A percentile compares a stretch with the other conserved stretches of the same genome.
Evolutionary conservation across 2,888 invertebrate genomes (phyloP).

Genomic region (Hyposoter didymator): DNA sequence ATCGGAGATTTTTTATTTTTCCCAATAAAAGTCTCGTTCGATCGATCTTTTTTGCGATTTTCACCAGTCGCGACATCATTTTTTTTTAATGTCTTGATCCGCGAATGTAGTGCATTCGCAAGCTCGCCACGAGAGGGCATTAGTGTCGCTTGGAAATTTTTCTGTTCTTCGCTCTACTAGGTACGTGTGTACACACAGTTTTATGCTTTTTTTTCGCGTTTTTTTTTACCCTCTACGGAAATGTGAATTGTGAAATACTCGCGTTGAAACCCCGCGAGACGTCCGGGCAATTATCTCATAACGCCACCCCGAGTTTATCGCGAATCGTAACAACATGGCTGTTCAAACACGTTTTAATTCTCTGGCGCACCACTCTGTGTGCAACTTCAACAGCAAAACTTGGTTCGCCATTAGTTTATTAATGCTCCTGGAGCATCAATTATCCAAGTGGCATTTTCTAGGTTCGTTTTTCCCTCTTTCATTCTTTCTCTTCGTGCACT

Average conservation of each 20-base stretch:
- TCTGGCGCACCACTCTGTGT: constrained; percentile 27
- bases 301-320: constrained; percentile 52
- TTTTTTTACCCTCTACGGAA: constrained; percentile 17
- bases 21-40: neutral
- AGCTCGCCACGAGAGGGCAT: neutral
- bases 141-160: neutral
- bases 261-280: constrained; percentile 54
- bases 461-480: neutral
- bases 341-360: constrained; percentile 63
- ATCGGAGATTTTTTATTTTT: neutral
- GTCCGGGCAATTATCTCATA: constrained; percentile 52
- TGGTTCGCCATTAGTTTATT: constrained; percentile 59
- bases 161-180: neutral
- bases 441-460: constrained; percentile 56
- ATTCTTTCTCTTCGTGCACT: constrained; percentile 6
- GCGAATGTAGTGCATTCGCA: neutral
- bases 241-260: constrained; percentile 41
- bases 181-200: too few species aligned
- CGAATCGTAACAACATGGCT: constrained; percentile 60
- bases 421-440: constrained; percentile 58
- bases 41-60: neutral
- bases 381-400: constrained; percentile 40
- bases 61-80: neutral
- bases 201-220: neutral
- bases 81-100: neutral